Percentiles rank a stretch among this genome's conserved stretches.
These are phyloP conservation scores for Hermaeophaga mercurialis DNA, from an alignment of 2,888 invertebrate genomes.

Conservation along the genomic window DNA sequence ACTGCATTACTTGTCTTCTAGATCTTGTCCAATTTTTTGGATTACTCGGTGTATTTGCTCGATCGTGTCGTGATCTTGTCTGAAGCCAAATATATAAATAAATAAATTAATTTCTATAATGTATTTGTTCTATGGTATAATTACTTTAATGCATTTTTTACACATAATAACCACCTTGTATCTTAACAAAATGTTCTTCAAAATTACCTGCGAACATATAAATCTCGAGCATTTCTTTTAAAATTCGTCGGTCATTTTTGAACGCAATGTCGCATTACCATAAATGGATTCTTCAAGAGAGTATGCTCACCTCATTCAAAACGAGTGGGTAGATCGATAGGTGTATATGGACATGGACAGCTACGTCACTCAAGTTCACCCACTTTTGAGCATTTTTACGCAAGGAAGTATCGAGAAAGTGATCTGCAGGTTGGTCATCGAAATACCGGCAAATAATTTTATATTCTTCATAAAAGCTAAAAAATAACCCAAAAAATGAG, in stretches of 20 bases:
- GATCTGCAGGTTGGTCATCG: background rate
- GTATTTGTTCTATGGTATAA: no score
- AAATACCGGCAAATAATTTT: background rate
- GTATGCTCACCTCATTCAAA: constrained; percentile 22
- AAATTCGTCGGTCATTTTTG: constrained; percentile 18
- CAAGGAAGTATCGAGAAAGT: constrained; percentile 17
- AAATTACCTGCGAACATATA: constrained; percentile 10
- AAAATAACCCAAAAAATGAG: no score
- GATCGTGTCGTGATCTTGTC: no score
- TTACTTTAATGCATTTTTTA: no score
- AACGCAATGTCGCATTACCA: constrained; percentile 19
- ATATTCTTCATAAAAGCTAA: background rate
- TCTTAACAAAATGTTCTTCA: constrained; percentile 9
- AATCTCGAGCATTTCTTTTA: constrained; percentile 7
- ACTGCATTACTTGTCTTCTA: no score
- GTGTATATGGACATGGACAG: constrained; percentile 21
- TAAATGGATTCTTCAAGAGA: constrained; percentile 18
- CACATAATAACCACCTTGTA: no score
- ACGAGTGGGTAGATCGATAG: constrained; percentile 25
- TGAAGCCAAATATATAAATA: no score
- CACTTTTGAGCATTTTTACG: constrained; percentile 24
- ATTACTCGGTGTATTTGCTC: no score
- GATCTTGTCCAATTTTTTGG: no score
- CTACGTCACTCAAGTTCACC: constrained; percentile 30
- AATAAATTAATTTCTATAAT: no score